Base-by-base conservation (phyloP, 2,113 vertebrate genomes). In the Oophaga pumilio region DNA sequence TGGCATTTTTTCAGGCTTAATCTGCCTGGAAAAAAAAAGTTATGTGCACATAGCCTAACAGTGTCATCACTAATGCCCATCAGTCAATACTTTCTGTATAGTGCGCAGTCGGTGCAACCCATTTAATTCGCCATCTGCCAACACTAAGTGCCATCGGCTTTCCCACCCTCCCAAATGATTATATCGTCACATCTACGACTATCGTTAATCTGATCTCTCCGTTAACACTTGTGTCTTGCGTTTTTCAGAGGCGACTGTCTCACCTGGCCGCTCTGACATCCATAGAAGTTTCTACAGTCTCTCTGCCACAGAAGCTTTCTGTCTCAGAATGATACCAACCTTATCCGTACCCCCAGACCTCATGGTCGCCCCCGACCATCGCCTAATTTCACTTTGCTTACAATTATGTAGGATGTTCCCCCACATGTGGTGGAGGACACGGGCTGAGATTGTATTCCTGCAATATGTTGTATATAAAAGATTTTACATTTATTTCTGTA, bases 231-330 rank as follows among this genome's bases (percentile, higher is more conserved):
- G 7, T 62, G 12, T 26, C 57, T 62, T 85, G 14, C 57, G n/a
- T n/a, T 15, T 76, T 76, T 26, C n/a, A 87, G 86, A 74, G 86
- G 57, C 86, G 86, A 24, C 57, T 82, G 26, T 76, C 24, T 20
- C 78, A 87, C 33, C 86, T 87, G 2, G 22, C 50, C 4, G 79
- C 79, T 17, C 68, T 82, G 33, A 52, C 69, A 8, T 9, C 53
- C 1, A 6, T 52, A 7, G 68, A 18, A 2, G 8, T 12, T 5
- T 43, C 56, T 33, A 8, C 77, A 11, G 11, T 6, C 15, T 59
- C 68, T 18, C 20, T 4, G 1, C 68, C 68, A 62, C 64, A 76
- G 33, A 82, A 76, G n/a, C 22, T 76, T 33, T 73, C 26, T 26
- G 52, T 33, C 2, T 62, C 57, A 1, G 76, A 79, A 28, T 66